Percentiles rank a stretch among this genome's conserved stretches.
Evolutionary conservation across 2,888 invertebrate genomes (phyloP).

Genomic region (Conops quadrifasciatus): DNA sequence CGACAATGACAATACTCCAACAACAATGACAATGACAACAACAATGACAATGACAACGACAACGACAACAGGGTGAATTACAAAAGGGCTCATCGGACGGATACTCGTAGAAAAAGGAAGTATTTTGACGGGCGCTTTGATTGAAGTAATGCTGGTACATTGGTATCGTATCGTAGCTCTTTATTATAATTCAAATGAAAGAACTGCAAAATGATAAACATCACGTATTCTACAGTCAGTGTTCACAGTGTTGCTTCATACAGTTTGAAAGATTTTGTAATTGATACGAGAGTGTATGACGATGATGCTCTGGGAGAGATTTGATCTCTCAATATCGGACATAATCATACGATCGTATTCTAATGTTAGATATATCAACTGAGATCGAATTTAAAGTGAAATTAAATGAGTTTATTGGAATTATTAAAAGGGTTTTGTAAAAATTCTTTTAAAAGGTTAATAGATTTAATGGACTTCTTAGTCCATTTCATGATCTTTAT

Average conservation of each 20-base stretch:
- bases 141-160: background rate
- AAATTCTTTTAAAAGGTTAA: too few relatives aligned
- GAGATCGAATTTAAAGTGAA: too few relatives aligned
- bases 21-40: slow-evolving; percentile 16
- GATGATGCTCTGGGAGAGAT: too few relatives aligned
- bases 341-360: too few relatives aligned
- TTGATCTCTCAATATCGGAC: too few relatives aligned
- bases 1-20: slow-evolving; percentile 24
- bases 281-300: too few relatives aligned
- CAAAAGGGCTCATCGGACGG: slow-evolving; percentile 7
- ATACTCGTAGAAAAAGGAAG: background rate
- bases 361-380: too few relatives aligned
- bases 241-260: slow-evolving; percentile 22
- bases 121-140: slow-evolving; percentile 9
- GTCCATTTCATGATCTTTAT: too few relatives aligned
- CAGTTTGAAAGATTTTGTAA: background rate
- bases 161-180: background rate
- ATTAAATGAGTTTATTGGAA: too few relatives aligned
- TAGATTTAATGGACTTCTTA: too few relatives aligned
- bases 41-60: slow-evolving; percentile 26
- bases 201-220: slow-evolving; percentile 26
- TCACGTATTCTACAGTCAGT: slow-evolving; percentile 24
- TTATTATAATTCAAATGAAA: background rate
- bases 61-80: background rate
- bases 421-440: too few relatives aligned